These are phyloP conservation scores for Falco punctatus DNA, from an alignment of 2,113 vertebrate genomes.

Conservation along the genomic window DNA sequence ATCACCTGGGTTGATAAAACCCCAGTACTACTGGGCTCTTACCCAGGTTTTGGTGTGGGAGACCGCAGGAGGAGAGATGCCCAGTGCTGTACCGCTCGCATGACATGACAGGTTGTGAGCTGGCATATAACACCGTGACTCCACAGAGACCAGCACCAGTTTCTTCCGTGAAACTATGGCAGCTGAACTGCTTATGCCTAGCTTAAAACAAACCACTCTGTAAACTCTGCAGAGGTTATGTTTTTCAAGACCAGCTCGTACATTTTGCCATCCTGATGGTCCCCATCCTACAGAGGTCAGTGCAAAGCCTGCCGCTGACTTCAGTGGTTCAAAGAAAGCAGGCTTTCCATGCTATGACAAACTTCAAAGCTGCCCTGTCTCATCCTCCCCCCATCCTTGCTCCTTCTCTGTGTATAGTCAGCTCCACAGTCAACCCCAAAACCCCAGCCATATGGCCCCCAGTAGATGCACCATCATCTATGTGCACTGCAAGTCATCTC, in stretches of 20 bases:
- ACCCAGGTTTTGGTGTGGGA: background rate
- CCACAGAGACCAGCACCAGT: background rate
- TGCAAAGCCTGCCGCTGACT: background rate
- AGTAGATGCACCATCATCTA: background rate
- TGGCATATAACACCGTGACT: background rate
- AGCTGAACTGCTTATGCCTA: background rate
- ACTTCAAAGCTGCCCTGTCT: background rate
- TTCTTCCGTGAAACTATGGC: background rate
- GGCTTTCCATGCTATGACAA: background rate
- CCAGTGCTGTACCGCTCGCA: accelerated
- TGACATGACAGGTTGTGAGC: background rate
- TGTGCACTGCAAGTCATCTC: background rate
- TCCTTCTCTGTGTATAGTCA: background rate
- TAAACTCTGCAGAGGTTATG: background rate
- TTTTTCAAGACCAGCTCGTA: background rate
- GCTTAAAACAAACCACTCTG: background rate
- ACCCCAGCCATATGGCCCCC: background rate
- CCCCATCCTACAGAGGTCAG: background rate
- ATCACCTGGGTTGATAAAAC: background rate
- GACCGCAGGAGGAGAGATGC: background rate
- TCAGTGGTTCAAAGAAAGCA: background rate
- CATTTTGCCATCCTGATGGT: background rate
- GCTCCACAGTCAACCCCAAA: background rate
- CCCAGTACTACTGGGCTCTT: background rate
- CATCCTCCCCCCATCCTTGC: background rate